Percentiles rank a stretch among this genome's conserved stretches.
Conservation (phyloP, 2,797 vertebrate genomes). For the Macroramphosus scolopax region DNA sequence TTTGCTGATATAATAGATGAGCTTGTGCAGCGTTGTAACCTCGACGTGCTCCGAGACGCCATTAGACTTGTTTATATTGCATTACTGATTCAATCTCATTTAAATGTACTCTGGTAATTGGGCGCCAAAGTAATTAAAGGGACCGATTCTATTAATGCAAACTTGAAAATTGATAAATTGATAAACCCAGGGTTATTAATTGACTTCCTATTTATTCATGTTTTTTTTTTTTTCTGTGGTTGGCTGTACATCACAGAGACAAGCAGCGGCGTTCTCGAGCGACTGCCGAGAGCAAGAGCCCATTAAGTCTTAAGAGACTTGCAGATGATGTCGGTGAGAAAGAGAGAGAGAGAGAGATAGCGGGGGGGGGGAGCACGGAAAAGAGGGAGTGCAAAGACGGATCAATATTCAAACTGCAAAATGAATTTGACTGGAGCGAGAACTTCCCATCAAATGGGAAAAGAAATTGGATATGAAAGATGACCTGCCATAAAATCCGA, state of each 20-base stretch:
- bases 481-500: slow-evolving; percentile 81
- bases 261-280: slow-evolving; percentile 47
- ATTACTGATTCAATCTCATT: slow-evolving; percentile 56
- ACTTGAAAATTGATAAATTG: slow-evolving; percentile 56
- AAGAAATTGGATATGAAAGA: slow-evolving; percentile 84
- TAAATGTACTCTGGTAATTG: slow-evolving; percentile 62
- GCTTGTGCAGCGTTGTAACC: slow-evolving; percentile 34
- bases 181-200: slow-evolving; percentile 54
- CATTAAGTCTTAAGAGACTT: slow-evolving; percentile 66
- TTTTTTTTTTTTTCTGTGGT: slow-evolving; percentile 39
- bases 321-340: slow-evolving; percentile 44
- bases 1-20: slow-evolving; percentile 58
- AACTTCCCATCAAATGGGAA: slow-evolving; percentile 81
- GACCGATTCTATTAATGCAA: slow-evolving; percentile 51
- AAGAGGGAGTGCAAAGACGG: slow-evolving; percentile 45
- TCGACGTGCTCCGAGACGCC: slow-evolving; percentile 35
- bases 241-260: slow-evolving; percentile 55
- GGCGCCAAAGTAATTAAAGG: slow-evolving; percentile 57
- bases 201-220: slow-evolving; percentile 54
- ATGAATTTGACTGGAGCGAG: slow-evolving; percentile 80
- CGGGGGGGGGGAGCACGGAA: slow-evolving; percentile 12
- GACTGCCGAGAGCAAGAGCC: slow-evolving; percentile 53
- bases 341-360: slow-evolving; percentile 18
- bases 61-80: slow-evolving; percentile 59
- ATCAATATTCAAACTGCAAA: slow-evolving; percentile 84